Evolutionary conservation across 2,888 invertebrate genomes (phyloP).

Genomic region (Byasa hedistus): DNA sequence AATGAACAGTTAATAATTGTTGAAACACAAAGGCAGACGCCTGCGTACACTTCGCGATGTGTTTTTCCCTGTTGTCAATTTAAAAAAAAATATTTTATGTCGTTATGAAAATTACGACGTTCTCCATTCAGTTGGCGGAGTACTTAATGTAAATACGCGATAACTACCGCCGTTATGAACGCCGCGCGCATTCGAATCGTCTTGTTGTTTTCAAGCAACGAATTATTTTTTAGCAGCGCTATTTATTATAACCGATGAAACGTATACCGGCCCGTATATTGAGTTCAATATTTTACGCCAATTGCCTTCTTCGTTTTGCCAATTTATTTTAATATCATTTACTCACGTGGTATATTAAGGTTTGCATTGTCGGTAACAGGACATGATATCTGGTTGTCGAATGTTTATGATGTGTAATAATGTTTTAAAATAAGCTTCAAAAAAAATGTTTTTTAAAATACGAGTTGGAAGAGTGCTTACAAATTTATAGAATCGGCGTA

Average conservation of each 20-base stretch:
- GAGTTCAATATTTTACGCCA: conserved; percentile 23
- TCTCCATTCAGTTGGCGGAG: conserved; percentile 45
- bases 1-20: conserved; percentile 16
- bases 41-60: conserved; percentile 5
- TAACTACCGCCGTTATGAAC: conserved; percentile 39
- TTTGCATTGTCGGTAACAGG: background rate
- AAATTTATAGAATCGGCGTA: too few relatives aligned
- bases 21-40: conserved; percentile 11
- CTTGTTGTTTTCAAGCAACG: conserved; percentile 45
- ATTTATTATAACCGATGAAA: conserved; percentile 32
- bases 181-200: conserved; percentile 44
- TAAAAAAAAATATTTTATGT: conserved; percentile 30
- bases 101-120: conserved; percentile 35
- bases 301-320: conserved; percentile 18
- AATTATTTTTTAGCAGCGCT: conserved; percentile 36
- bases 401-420: background rate
- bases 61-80: conserved; percentile 18
- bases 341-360: background rate
- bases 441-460: background rate
- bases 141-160: conserved; percentile 49
- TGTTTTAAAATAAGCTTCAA: background rate
- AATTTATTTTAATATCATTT: conserved; percentile 20
- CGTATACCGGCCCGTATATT: conserved; percentile 19
- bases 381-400: background rate
- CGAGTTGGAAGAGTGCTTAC: background rate